Evolutionary conservation across 2,797 vertebrate species (phyloP).

Genomic region (Poecilia picta): DNA sequence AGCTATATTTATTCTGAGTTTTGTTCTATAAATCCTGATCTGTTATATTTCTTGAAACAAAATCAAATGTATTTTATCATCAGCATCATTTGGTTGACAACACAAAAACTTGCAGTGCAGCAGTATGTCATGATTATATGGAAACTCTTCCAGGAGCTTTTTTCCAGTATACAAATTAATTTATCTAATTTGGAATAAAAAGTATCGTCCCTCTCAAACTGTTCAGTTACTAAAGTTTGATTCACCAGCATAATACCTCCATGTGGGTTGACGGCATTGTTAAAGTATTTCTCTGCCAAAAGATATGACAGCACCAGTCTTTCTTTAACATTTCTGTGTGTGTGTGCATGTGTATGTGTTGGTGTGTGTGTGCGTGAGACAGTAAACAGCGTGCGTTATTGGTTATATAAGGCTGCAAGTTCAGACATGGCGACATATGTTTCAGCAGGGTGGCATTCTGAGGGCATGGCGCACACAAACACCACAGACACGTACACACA

Average conservation of each 20-base stretch:
- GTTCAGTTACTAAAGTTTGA: neutral
- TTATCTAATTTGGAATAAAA: neutral
- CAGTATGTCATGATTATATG: neutral
- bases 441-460: constrained; percentile 23
- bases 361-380: neutral
- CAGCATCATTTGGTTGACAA: neutral
- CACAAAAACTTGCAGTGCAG: neutral
- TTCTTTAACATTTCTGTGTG: neutral
- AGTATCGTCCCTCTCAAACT: neutral
- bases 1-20: neutral
- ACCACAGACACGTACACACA: constrained; percentile 2
- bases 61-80: neutral
- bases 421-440: constrained; percentile 37
- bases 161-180: neutral
- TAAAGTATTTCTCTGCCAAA: neutral
- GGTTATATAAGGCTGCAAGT: constrained; percentile 40
- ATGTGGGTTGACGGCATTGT: neutral
- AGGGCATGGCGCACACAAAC: constrained; percentile 9
- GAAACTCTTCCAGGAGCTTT: neutral
- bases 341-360: neutral
- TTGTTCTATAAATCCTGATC: neutral
- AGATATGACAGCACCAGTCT: neutral
- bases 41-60: neutral
- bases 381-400: constrained; percentile 6
- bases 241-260: neutral